These are phyloP conservation scores for Erithacus rubecula DNA, from an alignment of 2,797 vertebrate species.

Conservation along the genomic window DNA sequence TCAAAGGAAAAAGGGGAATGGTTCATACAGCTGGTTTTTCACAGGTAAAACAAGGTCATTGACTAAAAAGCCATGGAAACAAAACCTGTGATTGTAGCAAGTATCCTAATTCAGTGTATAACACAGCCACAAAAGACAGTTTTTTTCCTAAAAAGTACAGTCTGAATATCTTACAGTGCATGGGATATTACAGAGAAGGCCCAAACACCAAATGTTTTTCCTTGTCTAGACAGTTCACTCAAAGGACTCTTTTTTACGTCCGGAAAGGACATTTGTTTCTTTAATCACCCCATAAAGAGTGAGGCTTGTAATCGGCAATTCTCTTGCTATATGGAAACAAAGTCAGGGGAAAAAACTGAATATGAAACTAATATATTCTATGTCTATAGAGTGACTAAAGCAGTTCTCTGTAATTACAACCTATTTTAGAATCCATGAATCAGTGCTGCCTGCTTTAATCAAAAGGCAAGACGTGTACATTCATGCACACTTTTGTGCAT, in stretches of 20 bases:
- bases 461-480: neutral
- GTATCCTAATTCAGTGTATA: neutral
- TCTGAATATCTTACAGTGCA: neutral
- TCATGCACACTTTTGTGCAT: neutral
- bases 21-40: neutral
- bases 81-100: neutral
- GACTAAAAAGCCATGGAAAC: neutral
- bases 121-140: neutral
- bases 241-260: constrained; percentile 66
- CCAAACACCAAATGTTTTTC: constrained; percentile 65
- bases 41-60: neutral
- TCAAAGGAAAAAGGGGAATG: neutral
- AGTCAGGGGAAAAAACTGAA: neutral
- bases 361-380: neutral
- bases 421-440: neutral
- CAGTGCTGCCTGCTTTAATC: neutral
- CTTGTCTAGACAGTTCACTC: constrained; percentile 73
- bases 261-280: constrained; percentile 69
- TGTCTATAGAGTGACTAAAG: neutral
- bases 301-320: neutral
- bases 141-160: neutral
- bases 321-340: constrained; percentile 10
- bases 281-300: constrained; percentile 40
- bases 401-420: neutral
- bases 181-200: neutral